Evolutionary conservation across 2,888 invertebrate genomes (phyloP).

Genomic region (Pomacea canaliculata): DNA sequence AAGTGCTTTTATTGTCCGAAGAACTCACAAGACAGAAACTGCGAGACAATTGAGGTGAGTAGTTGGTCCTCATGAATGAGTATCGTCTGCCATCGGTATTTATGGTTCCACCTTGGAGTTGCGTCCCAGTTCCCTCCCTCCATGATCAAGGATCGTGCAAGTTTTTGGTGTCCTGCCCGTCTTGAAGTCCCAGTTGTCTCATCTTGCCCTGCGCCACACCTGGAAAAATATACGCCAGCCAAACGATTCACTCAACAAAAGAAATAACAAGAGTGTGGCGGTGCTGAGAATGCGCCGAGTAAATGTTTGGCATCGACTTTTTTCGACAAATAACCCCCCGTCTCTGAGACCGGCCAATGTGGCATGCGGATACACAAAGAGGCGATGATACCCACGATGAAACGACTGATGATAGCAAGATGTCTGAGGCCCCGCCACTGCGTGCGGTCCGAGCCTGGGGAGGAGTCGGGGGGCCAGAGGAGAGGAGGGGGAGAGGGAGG

Average conservation of each 20-base stretch:
- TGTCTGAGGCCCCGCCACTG: neutral
- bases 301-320: slow-evolving; percentile 19
- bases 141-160: too few species aligned
- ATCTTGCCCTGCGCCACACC: slow-evolving; percentile 7
- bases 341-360: neutral
- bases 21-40: too few species aligned
- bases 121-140: too few species aligned
- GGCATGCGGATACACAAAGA: slow-evolving; percentile 16
- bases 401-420: slow-evolving; percentile 8
- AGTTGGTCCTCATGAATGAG: too few species aligned
- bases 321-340: slow-evolving; percentile 1
- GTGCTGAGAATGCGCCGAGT: slow-evolving; percentile 5
- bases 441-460: neutral
- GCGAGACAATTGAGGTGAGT: too few species aligned
- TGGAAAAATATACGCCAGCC: slow-evolving; percentile 8
- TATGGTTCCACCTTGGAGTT: too few species aligned
- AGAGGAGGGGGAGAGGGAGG: neutral
- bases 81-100: too few species aligned
- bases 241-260: slow-evolving; percentile 21
- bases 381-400: slow-evolving; percentile 9
- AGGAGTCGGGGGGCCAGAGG: slow-evolving; percentile 1
- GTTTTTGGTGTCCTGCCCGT: too few species aligned
- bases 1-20: too few species aligned
- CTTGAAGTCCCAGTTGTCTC: neutral
- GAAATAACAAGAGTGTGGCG: slow-evolving; percentile 15